Evolutionary conservation across 1,140 invertebrate genomes (phyloP), one percentile per base, ranked within the genome.

Genomic region (Aphelenchoides besseyi): DNA sequence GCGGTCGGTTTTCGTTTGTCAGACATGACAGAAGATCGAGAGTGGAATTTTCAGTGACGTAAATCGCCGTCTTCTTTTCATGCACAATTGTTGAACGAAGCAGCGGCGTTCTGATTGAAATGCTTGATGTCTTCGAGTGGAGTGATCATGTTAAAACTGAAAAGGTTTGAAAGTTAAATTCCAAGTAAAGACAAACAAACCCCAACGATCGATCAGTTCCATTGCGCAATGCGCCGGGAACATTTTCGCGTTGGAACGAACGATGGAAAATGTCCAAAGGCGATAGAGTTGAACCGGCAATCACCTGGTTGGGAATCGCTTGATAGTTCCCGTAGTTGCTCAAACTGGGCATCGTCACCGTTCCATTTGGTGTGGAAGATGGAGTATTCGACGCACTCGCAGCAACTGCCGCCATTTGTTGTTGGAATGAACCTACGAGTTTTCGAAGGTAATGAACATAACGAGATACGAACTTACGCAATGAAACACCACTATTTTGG

Each of bases 61-160:
- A 12, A 23, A 48, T 48, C 41, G 41, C 41, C 41, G 41, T 12
- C 41, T 23, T n/a, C n/a, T 12, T 12, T 23, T 48, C 41, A 48
- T 23, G 41, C 41, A 23, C 41, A 48, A 48, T 48, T 48, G 41
- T 48, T 48, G 41, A 48, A 48, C 12, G 41, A 48, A 23, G 41
- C 41, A 23, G 41, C 41, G 5, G 53, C 70, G 5, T 79, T 69
- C 33, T 80, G 77, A 33, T 73, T 83, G 63, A 82, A 82, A 3
- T 79, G 76, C 35, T 83, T 83, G 36, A 83, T 83, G 74, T 79
- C 77, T 52, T 83, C 81, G 54, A 83, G 53, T 35, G 81, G 81
- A 0, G 81, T 83, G 62, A 83, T 84, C 81, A 83, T 83, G 72
- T 83, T 83, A 79, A 83, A 83, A 2, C 82, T 76, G 55, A 23